Evolutionary conservation across 1,140 invertebrate species (phyloP).

Genomic region (Gonioctena quinquepunctata): DNA sequence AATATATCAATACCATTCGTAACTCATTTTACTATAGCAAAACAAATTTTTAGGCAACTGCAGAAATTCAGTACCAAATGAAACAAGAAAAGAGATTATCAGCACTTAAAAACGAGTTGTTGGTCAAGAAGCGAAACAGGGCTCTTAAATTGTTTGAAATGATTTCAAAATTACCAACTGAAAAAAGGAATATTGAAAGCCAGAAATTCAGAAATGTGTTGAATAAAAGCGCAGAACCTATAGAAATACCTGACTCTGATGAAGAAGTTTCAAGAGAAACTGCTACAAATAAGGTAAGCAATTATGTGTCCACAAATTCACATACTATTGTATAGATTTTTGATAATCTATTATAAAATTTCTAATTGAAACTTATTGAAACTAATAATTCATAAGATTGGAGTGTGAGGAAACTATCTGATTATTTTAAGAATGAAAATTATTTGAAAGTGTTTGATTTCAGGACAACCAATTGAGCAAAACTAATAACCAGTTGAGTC

Average conservation of each 20-base stretch:
- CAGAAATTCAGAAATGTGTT: slow-evolving; percentile 7
- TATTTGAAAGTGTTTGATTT: too few relatives aligned
- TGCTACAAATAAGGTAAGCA: background rate
- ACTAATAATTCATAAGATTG: too few relatives aligned
- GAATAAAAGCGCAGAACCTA: background rate
- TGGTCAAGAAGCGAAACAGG: background rate
- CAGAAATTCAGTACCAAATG: background rate
- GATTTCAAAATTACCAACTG: background rate
- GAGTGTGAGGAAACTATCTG: too few relatives aligned
- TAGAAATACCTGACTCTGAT: slow-evolving; percentile 16
- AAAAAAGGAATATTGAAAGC: slow-evolving; percentile 10
- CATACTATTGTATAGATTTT: too few relatives aligned
- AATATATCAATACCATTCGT: too few relatives aligned
- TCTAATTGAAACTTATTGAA: too few relatives aligned
- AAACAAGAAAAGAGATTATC: background rate
- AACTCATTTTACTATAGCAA: too few relatives aligned
- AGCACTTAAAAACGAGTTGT: background rate
- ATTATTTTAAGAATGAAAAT: too few relatives aligned
- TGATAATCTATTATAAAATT: too few relatives aligned
- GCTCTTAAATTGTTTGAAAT: background rate
- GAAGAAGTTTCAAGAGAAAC: background rate
- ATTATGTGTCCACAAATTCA: too few relatives aligned
- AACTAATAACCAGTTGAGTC: too few relatives aligned
- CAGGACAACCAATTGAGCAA: too few relatives aligned
- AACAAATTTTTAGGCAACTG: slow-evolving; percentile 7